Percentiles rank a stretch among this genome's conserved stretches.
Conservation (phyloP, 2,888 invertebrate genomes). For the Cryptocephalus moraei region DNA sequence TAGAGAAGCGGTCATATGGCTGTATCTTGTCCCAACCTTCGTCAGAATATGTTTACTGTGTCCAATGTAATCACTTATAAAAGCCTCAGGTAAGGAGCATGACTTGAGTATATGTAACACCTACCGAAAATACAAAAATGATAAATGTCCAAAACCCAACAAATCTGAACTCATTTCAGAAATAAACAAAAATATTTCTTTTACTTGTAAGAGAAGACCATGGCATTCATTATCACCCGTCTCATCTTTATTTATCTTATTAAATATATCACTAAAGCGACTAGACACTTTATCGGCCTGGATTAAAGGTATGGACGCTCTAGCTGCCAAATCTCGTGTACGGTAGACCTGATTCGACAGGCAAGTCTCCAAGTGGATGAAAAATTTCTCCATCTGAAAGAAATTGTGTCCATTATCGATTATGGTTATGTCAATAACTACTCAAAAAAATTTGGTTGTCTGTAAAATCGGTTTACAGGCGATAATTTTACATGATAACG, state of each 20-base stretch:
- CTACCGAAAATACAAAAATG: conserved; percentile 17
- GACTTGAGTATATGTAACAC: conserved; percentile 25
- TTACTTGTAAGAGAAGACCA: conserved; percentile 57
- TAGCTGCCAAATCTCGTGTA: conserved; percentile 63
- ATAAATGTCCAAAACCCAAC: too few relatives aligned
- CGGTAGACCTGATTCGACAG: conserved; percentile 55
- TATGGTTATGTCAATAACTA: too few relatives aligned
- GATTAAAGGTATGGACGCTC: conserved; percentile 54
- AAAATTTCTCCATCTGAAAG: too few relatives aligned
- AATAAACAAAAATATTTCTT: conserved; percentile 3
- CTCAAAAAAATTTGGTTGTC: too few relatives aligned
- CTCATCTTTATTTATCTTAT: conserved; percentile 15
- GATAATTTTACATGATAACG: too few relatives aligned
- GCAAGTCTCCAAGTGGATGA: conserved; percentile 46
- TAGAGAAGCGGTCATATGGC: conserved; percentile 26
- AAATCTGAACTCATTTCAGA: too few relatives aligned
- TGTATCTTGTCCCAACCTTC: conserved; percentile 19
- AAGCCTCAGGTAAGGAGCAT: conserved; percentile 15
- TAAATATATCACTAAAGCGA: conserved; percentile 24
- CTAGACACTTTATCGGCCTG: conserved; percentile 27
- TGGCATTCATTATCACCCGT: conserved; percentile 51
- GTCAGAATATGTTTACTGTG: conserved; percentile 24
- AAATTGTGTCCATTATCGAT: too few relatives aligned
- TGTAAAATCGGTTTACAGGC: too few relatives aligned
- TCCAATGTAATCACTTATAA: conserved; percentile 16